These are phyloP conservation scores for Oncorhynchus gorbuscha DNA, from an alignment of 2,113 vertebrate species.

Conservation along the genomic window DNA sequence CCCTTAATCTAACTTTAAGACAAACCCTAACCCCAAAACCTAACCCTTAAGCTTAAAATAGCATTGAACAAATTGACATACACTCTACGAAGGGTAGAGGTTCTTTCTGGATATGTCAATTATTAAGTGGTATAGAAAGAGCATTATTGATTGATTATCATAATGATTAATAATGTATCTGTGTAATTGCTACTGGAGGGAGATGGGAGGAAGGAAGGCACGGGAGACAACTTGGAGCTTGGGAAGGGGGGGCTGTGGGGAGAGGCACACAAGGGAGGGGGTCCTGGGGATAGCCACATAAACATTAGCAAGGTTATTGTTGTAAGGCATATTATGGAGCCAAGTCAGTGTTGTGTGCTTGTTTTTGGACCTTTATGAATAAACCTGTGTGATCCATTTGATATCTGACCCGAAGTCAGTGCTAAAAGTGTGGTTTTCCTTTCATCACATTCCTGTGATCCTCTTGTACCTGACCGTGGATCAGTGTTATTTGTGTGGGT, in stretches of 20 bases:
- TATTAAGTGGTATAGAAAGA: slow-evolving; percentile 87
- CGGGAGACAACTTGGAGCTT: too few relatives aligned
- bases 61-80: background rate
- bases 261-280: too few relatives aligned
- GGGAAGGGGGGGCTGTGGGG: too few relatives aligned
- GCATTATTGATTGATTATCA: slow-evolving; percentile 86
- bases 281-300: too few relatives aligned
- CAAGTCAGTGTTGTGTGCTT: background rate
- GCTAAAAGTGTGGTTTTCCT: background rate
- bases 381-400: background rate
- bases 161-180: slow-evolving; percentile 89
- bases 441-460: too few relatives aligned
- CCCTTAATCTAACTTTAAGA: too few relatives aligned
- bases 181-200: slow-evolving; percentile 56
- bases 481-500: too few relatives aligned
- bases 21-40: too few relatives aligned
- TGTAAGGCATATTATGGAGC: background rate
- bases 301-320: too few relatives aligned
- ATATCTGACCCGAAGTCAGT: background rate
- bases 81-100: slow-evolving; percentile 54
- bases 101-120: slow-evolving; percentile 83
- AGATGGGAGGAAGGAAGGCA: too few relatives aligned
- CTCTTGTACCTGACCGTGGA: too few relatives aligned
- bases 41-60: too few relatives aligned
- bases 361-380: background rate